These are phyloP conservation scores for Hydriomena furcata DNA, from an alignment of 2,888 invertebrate genomes.

Conservation along the genomic window DNA sequence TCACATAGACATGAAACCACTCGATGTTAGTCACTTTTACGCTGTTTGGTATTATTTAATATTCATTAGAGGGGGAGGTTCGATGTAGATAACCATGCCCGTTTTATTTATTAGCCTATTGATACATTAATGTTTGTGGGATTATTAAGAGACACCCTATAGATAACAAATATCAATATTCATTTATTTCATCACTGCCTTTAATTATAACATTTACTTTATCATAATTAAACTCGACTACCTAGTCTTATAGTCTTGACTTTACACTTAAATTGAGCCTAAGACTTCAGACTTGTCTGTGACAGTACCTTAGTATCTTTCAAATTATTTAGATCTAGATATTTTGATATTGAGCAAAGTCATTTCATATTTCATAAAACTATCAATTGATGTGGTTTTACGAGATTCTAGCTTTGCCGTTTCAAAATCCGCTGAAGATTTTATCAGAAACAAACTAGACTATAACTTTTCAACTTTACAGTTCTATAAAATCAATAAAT, in stretches of 20 bases:
- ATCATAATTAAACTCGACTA: conserved; percentile 5
- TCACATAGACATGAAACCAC: conserved; percentile 57
- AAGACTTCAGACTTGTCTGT: too few relatives aligned
- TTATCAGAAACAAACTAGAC: conserved; percentile 12
- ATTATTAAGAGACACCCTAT: conserved; percentile 21
- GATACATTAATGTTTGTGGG: conserved; percentile 29
- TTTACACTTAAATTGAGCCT: too few relatives aligned
- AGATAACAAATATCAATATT: conserved; percentile 19
- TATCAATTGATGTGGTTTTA: neutral
- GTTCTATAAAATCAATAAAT: conserved; percentile 29
- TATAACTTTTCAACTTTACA: conserved; percentile 19
- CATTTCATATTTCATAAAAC: too few relatives aligned
- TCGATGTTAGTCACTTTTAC: conserved; percentile 48
- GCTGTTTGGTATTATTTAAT: conserved; percentile 74
- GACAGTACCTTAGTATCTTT: too few relatives aligned
- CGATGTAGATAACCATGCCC: conserved; percentile 59
- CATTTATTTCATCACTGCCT: conserved; percentile 26
- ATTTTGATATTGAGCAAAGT: too few relatives aligned
- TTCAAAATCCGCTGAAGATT: conserved; percentile 14
- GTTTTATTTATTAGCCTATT: conserved; percentile 37
- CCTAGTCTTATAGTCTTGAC: too few relatives aligned
- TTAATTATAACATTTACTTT: conserved; percentile 11
- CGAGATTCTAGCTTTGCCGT: conserved; percentile 6
- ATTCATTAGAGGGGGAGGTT: conserved; percentile 76
- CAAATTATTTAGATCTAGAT: too few relatives aligned